Evolutionary conservation across 2,797 vertebrate species (phyloP), one percentile per base, ranked within the genome.

Genomic region (Pygocentrus nattereri): DNA sequence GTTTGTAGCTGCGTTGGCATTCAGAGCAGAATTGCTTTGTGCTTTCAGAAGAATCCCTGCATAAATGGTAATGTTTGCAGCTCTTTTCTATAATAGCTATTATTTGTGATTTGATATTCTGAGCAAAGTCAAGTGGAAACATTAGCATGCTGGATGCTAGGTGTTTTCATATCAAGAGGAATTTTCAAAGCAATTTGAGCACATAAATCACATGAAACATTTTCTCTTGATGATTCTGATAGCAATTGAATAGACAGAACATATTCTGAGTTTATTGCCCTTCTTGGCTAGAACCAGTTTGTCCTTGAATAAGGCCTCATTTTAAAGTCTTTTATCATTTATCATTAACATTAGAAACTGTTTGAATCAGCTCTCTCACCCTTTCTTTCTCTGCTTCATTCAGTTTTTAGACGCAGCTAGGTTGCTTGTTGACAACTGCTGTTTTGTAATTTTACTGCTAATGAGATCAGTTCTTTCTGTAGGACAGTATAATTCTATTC

Each of bases 291-390:
- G 27, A 50, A 15, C 31, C 38, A 49, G 21, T 73, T 70, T 84
- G 78, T 64, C 67, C 69, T 84, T 80, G 49, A 61, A n/a, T 27
- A 76, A 79, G 58, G 18, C 31, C n/a, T 19, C 5, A 30, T 59
- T 70, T 68, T 38, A 56, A 10, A 56, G 13, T 16, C 13, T 75
- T 50, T 80, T 30, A 80, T 56, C 69, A 56, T 79, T 71, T 38
- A 76, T 76, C 72, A 76, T 79, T 83, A 79, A 71, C 72, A 76
- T 75, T 25, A 84, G 67, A 84, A 80, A 65, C 21, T 38, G 34
- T 18, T 23, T 11, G n/a, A 61, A 59, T 27, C 41, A 44, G 41
- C 41, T 44, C 10, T 44, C 41, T 44, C 41, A 34, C 34, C 41
- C 10, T 12, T 44, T 8, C 38, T 38, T 38, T 38, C 41, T 44